Conservation (phyloP, 2,797 vertebrate genomes). For the Menidia menidia region DNA sequence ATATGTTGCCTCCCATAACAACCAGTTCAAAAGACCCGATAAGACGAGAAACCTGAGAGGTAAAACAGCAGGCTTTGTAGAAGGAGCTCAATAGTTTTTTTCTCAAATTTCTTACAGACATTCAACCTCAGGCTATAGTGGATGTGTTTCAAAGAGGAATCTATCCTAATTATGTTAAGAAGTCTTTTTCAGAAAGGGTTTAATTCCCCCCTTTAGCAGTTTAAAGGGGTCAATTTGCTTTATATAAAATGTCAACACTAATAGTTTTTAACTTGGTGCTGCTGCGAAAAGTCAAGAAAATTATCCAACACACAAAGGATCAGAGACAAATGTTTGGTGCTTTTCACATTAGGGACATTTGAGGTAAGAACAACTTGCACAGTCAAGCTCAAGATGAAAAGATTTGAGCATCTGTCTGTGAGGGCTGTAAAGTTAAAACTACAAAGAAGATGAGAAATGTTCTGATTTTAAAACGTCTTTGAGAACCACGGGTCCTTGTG, state of each 20-base stretch:
- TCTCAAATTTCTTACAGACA: slow-evolving; percentile 42
- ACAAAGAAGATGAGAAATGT: neutral
- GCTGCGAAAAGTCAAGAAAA: slow-evolving; percentile 25
- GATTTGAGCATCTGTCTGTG: slow-evolving; percentile 2
- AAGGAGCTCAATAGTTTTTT: slow-evolving; percentile 33
- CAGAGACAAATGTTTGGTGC: slow-evolving; percentile 14
- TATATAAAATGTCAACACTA: slow-evolving; percentile 33
- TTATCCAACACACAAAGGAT: slow-evolving; percentile 11
- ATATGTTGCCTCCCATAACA: slow-evolving; percentile 42
- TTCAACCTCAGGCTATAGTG: slow-evolving; percentile 46
- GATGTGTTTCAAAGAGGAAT: slow-evolving; percentile 53
- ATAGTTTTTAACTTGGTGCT: slow-evolving; percentile 26
- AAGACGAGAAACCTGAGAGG: slow-evolving; percentile 21
- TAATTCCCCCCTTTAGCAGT: slow-evolving; percentile 37
- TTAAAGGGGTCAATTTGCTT: slow-evolving; percentile 23
- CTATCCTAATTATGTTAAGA: slow-evolving; percentile 58
- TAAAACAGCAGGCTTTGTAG: slow-evolving; percentile 35
- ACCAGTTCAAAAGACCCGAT: slow-evolving; percentile 35
- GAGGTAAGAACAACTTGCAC: neutral
- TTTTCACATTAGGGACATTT: slow-evolving; percentile 13
- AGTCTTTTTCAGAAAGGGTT: slow-evolving; percentile 41
- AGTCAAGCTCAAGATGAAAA: slow-evolving; percentile 18
- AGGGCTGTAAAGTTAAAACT: slow-evolving; percentile 3
- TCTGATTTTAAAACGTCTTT: neutral
- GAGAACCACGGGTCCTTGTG: slow-evolving; percentile 8